Percentiles rank a stretch among this genome's conserved stretches.
Evolutionary conservation across 2,888 invertebrate genomes (phyloP).

Genomic region (Busseola fusca): DNA sequence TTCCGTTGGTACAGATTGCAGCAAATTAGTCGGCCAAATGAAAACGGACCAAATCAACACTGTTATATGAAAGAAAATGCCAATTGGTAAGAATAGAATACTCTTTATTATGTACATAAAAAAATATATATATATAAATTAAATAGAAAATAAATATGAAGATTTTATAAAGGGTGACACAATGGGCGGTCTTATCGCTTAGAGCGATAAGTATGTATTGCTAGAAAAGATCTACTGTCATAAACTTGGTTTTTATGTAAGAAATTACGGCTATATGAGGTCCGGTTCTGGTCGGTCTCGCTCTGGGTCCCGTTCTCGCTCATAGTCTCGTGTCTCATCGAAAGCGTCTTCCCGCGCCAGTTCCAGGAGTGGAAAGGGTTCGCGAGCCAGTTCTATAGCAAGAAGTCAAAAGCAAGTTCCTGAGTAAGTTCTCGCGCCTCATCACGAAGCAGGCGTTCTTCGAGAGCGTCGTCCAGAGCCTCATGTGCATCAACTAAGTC

Average conservation of each 20-base stretch:
- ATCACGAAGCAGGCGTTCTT: constrained; percentile 65
- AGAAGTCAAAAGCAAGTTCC: constrained; percentile 77
- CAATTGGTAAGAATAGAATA: too few species aligned
- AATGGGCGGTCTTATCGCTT: too few species aligned
- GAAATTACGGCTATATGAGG: neutral
- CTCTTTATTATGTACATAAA: too few species aligned
- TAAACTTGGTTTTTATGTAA: neutral
- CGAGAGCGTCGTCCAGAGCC: constrained; percentile 65
- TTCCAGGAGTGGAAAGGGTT: constrained; percentile 69
- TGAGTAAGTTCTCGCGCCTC: constrained; percentile 79
- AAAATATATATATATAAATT: too few species aligned
- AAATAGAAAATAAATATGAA: too few species aligned
- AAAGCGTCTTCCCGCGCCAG: constrained; percentile 78
- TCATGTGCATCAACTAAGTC: constrained; percentile 70
- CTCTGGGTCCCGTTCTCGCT: constrained; percentile 77
- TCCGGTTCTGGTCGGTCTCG: constrained; percentile 70
- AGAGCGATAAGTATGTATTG: too few species aligned
- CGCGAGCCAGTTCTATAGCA: constrained; percentile 68
- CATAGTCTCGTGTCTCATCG: constrained; percentile 69
- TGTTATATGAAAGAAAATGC: neutral
- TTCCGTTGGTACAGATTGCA: constrained; percentile 12
- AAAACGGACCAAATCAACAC: neutral
- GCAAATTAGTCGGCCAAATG: neutral
- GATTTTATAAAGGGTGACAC: too few species aligned
- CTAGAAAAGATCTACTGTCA: too few species aligned